Percentiles rank a stretch among this genome's conserved stretches.
phyloP scores from a whole-genome alignment of 1,140 invertebrate species.

The Schlechtendalia chinensis region DNA sequence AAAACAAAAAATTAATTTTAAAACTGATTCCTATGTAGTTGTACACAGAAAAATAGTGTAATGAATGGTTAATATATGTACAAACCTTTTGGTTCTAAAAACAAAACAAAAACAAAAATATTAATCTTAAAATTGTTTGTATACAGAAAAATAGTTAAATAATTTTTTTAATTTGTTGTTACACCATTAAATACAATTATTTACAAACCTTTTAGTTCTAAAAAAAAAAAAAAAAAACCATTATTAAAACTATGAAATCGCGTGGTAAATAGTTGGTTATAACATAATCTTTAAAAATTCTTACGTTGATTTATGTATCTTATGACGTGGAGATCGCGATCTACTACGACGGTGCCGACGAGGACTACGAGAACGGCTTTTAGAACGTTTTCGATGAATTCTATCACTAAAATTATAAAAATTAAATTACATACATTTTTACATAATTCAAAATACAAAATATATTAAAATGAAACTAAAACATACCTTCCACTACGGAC shows the following conservation, averaged over 20 bases:
- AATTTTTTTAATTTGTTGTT: background rate
- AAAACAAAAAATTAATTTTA: background rate
- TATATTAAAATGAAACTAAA: background rate
- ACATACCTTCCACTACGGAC: constrained; percentile 30
- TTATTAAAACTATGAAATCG: background rate
- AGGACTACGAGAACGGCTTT: constrained; percentile 38
- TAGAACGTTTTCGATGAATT: constrained; percentile 23
- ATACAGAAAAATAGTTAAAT: background rate
- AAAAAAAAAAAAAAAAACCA: background rate
- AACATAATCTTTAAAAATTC: background rate
- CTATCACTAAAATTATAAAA: constrained; percentile 36
- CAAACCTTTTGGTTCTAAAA: constrained; percentile 29
- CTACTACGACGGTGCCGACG: constrained; percentile 36
- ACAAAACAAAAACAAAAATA: background rate
- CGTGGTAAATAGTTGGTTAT: background rate
- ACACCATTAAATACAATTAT: background rate
- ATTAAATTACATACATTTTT: background rate
- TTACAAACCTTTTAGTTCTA: background rate
- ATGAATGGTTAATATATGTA: background rate
- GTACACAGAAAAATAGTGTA: too few species aligned
- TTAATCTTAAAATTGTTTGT: too few species aligned
- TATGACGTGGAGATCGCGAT: constrained; percentile 39
- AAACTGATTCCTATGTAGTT: too few species aligned
- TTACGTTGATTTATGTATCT: constrained; percentile 32
- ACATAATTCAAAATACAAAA: constrained; percentile 1